phyloP scores from a whole-genome alignment of 2,888 invertebrate species.

The Octodonta nipae region DNA sequence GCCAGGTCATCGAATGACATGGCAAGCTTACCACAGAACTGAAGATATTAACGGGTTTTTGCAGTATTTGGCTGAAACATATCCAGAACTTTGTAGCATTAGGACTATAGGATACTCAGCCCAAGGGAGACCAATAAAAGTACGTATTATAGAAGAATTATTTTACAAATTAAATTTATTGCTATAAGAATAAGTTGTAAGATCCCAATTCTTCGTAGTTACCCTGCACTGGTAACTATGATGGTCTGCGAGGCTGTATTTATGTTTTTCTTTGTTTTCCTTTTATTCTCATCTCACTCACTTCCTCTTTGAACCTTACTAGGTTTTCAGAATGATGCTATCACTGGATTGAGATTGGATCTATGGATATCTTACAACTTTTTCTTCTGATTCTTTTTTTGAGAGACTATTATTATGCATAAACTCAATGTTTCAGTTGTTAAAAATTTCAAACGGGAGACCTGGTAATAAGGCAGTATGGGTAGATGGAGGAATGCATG shows the following conservation, averaged over 20 bases:
- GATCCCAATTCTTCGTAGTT: no score
- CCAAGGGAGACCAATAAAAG: slow-evolving; percentile 61
- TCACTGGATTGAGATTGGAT: no score
- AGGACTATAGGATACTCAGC: slow-evolving; percentile 60
- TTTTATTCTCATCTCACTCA: no score
- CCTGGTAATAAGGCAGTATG: slow-evolving; percentile 45
- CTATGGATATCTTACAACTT: no score
- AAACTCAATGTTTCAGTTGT: slow-evolving; percentile 11
- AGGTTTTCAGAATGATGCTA: no score
- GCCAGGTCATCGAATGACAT: slow-evolving; percentile 54
- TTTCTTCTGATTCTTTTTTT: no score
- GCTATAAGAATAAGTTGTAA: no score
- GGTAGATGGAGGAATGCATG: slow-evolving; percentile 56
- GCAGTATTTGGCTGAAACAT: slow-evolving; percentile 55
- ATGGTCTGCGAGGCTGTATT: no score
- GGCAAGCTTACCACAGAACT: slow-evolving; percentile 63
- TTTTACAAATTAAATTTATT: no score
- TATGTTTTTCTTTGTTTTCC: no score
- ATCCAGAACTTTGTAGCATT: slow-evolving; percentile 59
- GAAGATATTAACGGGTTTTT: slow-evolving; percentile 56
- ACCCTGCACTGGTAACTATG: no score
- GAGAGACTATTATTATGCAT: not conserved
- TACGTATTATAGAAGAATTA: slow-evolving; percentile 28
- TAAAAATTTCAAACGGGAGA: slow-evolving; percentile 56
- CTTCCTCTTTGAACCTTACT: no score